Evolutionary conservation across 2,797 vertebrate species (phyloP).

Genomic region (Nyctibius grandis): DNA sequence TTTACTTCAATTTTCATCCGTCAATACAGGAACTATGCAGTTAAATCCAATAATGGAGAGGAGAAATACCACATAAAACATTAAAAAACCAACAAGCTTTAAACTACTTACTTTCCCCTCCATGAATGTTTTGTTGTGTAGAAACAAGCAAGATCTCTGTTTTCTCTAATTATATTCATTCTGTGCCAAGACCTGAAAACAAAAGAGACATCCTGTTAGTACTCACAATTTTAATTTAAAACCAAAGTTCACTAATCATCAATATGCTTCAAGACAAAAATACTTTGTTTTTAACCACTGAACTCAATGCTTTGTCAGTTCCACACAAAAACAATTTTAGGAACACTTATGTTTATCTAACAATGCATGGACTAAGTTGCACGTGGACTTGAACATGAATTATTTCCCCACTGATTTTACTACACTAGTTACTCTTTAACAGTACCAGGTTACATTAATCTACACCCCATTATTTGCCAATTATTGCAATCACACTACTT

Average conservation of each 20-base stretch:
- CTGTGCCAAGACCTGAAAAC: conserved; percentile 86
- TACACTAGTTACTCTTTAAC: background rate
- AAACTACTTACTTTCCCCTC: conserved; percentile 94
- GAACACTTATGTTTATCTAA: background rate
- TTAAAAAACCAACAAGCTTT: background rate
- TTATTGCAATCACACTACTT: background rate
- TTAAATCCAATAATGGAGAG: background rate
- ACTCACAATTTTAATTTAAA: background rate
- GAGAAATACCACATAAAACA: background rate
- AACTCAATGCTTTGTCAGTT: background rate
- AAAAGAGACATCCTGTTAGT: conserved; percentile 53
- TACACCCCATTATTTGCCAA: background rate
- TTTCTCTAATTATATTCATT: conserved; percentile 98
- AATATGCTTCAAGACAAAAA: background rate
- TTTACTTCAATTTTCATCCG: background rate
- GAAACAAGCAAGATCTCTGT: conserved; percentile 99
- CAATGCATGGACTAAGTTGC: background rate
- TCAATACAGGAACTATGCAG: background rate
- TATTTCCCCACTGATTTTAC: background rate
- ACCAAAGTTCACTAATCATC: background rate
- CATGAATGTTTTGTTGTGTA: conserved; percentile 99
- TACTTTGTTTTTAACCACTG: background rate
- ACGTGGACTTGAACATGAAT: background rate
- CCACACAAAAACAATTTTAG: background rate
- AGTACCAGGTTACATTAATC: background rate